Evolutionary conservation across 2,797 vertebrate species (phyloP).

Genomic region (Onychomys arenicola): DNA sequence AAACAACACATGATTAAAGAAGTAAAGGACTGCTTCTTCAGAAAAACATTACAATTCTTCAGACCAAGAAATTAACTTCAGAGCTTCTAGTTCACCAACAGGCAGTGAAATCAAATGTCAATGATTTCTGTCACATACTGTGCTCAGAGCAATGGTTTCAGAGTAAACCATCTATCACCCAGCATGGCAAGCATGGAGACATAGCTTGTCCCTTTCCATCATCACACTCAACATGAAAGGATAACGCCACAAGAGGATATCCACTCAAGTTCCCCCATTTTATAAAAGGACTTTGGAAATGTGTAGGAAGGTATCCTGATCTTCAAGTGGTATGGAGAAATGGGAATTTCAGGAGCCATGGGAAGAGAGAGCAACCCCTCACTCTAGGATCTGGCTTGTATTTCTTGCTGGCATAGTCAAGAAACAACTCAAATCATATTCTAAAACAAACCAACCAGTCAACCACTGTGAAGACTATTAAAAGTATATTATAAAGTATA

Average conservation of each 20-base stretch:
- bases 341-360: not conserved
- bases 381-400: not conserved
- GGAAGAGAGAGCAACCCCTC: not conserved
- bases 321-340: not conserved
- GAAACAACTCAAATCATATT: not conserved
- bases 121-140: not conserved
- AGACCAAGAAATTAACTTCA: not conserved
- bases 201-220: too few relatives aligned
- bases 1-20: not conserved
- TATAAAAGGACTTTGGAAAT: too few relatives aligned
- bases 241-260: not conserved
- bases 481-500: too few relatives aligned
- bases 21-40: not conserved
- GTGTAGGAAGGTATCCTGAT: not conserved
- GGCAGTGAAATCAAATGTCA: not conserved
- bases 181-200: not conserved
- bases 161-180: not conserved
- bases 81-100: not conserved
- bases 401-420: not conserved
- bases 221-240: too few relatives aligned
- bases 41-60: not conserved
- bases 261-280: not conserved
- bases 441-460: not conserved
- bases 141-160: not conserved
- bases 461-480: not conserved